A percentile compares a stretch with the other conserved stretches of the same genome.
phyloP scores from a whole-genome alignment of 2,888 invertebrate species.

The Coelopa pilipes region DNA sequence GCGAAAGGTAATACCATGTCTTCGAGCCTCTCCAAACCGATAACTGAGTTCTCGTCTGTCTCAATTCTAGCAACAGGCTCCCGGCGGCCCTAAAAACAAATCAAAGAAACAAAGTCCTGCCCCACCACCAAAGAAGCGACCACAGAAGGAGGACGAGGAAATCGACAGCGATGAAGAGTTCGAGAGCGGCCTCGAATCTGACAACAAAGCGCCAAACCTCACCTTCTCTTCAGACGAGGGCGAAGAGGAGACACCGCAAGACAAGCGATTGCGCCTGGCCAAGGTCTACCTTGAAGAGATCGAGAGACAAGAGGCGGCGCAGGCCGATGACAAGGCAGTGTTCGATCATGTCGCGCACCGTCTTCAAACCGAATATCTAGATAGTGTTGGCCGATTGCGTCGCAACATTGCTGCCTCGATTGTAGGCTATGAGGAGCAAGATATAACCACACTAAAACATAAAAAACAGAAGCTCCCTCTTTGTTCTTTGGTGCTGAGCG shows the following conservation, averaged over 20 bases:
- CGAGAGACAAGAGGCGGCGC: slow-evolving; percentile 80
- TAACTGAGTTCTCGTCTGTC: background rate
- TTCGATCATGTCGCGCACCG: slow-evolving; percentile 74
- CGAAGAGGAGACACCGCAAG: slow-evolving; percentile 82
- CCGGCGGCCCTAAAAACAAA: slow-evolving; percentile 43
- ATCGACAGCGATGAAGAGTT: slow-evolving; percentile 75
- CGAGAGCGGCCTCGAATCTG: slow-evolving; percentile 69
- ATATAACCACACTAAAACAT: slow-evolving; percentile 72
- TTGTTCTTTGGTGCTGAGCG: slow-evolving; percentile 83
- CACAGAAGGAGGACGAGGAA: slow-evolving; percentile 70
- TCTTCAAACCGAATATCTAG: slow-evolving; percentile 85
- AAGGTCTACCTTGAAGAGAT: slow-evolving; percentile 91
- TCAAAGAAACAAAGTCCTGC: slow-evolving; percentile 34
- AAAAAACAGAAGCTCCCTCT: slow-evolving; percentile 83
- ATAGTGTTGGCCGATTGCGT: slow-evolving; percentile 84
- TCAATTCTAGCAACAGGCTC: slow-evolving; percentile 33
- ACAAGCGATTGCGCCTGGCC: slow-evolving; percentile 88
- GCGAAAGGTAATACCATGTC: slow-evolving; percentile 65
- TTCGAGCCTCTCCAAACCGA: background rate
- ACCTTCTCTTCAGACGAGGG: slow-evolving; percentile 59
- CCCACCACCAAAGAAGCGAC: slow-evolving; percentile 60
- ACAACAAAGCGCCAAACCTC: slow-evolving; percentile 43
- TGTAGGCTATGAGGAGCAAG: slow-evolving; percentile 64
- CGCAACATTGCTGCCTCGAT: slow-evolving; percentile 78
- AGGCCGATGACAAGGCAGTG: slow-evolving; percentile 74